These are phyloP conservation scores for Sebastes baramenuke DNA, from an alignment of 2,797 vertebrate genomes.

Conservation along the genomic window DNA sequence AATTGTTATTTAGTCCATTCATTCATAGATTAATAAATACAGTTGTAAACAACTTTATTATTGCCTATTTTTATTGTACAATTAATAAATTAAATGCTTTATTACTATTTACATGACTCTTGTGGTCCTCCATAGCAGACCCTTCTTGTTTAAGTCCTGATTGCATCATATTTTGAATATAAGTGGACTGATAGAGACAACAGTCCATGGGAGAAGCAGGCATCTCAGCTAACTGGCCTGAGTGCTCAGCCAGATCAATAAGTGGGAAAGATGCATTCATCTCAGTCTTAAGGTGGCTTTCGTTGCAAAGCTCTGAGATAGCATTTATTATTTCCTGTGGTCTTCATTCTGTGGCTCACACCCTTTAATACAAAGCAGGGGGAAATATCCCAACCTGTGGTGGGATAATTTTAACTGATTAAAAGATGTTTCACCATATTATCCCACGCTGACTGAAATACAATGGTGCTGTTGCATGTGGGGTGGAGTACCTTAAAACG, in stretches of 20 bases:
- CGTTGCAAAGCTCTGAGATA: background rate
- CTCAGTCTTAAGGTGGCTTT: slow-evolving; percentile 78
- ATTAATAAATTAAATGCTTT: too few species aligned
- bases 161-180: slow-evolving; percentile 49
- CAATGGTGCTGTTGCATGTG: background rate
- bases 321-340: background rate
- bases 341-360: background rate
- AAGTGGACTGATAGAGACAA: slow-evolving; percentile 38
- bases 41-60: too few species aligned
- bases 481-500: slow-evolving; percentile 74
- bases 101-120: too few species aligned
- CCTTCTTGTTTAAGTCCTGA: slow-evolving; percentile 2
- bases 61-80: too few species aligned
- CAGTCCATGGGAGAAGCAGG: slow-evolving; percentile 48
- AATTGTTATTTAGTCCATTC: too few species aligned
- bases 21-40: too few species aligned
- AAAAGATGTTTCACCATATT: background rate
- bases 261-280: slow-evolving; percentile 66
- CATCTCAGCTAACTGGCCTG: slow-evolving; percentile 67
- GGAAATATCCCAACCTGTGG: background rate
- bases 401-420: background rate
- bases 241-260: slow-evolving; percentile 82
- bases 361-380: background rate
- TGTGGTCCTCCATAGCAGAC: background rate
- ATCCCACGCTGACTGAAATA: background rate